Base-by-base conservation (phyloP, 2,797 vertebrate species). In the Chaenodraco wilsoni region DNA sequence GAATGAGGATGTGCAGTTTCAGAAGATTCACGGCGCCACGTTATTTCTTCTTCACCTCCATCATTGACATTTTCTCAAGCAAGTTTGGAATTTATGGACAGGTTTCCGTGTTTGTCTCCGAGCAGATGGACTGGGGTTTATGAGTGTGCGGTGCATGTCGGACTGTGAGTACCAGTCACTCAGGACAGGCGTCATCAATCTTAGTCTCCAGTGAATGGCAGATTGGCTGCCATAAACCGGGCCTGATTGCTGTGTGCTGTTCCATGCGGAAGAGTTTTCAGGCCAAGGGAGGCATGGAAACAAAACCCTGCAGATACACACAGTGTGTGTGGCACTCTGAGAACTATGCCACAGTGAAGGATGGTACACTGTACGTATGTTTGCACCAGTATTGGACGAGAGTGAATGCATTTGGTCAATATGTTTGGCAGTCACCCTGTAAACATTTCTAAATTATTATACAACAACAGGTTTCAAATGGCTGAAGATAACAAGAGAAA, bases 191-290 rank as follows among this genome's bases (percentile, higher is more conserved):
- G 6, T 82, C 89, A 79, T 92, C 87, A 87, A 87, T 92, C 87
- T 81, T 67, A 55, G 57, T 74, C 59, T 27, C 9, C 40, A 23
- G 31, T 90, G 87, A 88, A 88, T 72, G 81, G 84, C 69, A 77
- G 84, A 90, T 78, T 65, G 88, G 87, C 84, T 74, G 85, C 84
- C 84, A 83, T 91, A 88, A 90, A 92, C 33, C 59, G 37, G 37
- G 54, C 57, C 66, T 86, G 84, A 84, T 88, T 90, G 81, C 83
- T 46, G 61, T 45, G 80, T 58, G 73, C 80, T 59, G 84, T 82
- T 90, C 84, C 78, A 84, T 78, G 72, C 14, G 56, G 69, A 81
- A 63, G 68, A 60, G 65, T 78, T 81, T 74, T 71, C 65, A 76
- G 63, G 54, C 50, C 54, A 21, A 62, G 64, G 74, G 79, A 81